phyloP scores from a whole-genome alignment of 2,888 invertebrate genomes.

The Stenchaetothrips biformis region DNA sequence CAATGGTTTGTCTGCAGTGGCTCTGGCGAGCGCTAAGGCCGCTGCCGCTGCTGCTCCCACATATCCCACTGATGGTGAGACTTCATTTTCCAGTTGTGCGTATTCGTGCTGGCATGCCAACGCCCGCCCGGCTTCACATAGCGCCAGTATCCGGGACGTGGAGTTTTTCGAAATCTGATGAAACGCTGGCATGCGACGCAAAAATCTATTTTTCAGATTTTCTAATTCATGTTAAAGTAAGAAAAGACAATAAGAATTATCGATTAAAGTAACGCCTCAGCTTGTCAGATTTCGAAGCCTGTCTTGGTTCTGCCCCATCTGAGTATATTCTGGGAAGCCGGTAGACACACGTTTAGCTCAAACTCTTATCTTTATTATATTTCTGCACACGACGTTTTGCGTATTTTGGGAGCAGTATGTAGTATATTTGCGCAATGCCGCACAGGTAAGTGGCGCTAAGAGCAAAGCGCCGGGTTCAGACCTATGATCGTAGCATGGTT shows the following conservation, averaged over 20 bases:
- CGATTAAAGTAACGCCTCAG: too few relatives aligned
- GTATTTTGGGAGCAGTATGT: constrained; percentile 1
- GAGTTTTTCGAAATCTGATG: background rate
- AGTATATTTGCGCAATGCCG: background rate
- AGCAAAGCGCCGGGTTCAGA: background rate
- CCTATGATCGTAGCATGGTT: background rate
- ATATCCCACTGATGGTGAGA: constrained; percentile 9
- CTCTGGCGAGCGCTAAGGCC: background rate
- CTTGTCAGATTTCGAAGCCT: background rate
- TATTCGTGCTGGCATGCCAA: constrained; percentile 2
- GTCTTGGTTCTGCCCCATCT: background rate
- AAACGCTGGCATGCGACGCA: background rate
- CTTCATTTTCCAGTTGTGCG: background rate
- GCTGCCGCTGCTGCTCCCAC: background rate
- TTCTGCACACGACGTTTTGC: constrained; percentile 9
- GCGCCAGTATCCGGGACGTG: background rate
- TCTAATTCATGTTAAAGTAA: background rate
- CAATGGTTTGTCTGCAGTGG: constrained; percentile 20
- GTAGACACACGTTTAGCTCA: constrained; percentile 17
- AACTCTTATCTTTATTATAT: constrained; percentile 8
- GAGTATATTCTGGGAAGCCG: constrained; percentile 7
- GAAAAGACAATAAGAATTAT: background rate
- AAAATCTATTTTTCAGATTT: background rate
- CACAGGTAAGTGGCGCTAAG: constrained; percentile 8
- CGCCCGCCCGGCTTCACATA: constrained; percentile 5